Evolutionary conservation across 1,140 invertebrate genomes (phyloP).

Genomic region (Pseudomyrmex dendroicus): DNA sequence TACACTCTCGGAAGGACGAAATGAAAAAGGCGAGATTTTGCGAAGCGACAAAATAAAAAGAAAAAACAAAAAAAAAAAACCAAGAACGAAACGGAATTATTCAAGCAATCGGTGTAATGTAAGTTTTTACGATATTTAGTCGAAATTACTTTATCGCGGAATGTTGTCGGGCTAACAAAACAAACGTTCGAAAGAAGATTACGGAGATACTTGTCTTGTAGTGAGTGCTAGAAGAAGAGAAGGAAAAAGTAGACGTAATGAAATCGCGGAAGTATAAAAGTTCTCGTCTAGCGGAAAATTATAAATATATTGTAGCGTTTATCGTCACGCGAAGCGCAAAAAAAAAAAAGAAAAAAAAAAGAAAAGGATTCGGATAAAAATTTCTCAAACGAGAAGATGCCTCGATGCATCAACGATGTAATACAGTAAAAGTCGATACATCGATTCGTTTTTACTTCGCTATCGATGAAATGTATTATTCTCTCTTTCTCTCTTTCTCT

Average conservation of each 20-base stretch:
- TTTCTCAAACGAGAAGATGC: conserved; percentile 1
- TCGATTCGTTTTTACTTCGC: conserved; percentile 11
- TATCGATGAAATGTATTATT: conserved; percentile 38
- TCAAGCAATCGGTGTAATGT: no score
- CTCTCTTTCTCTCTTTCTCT: neutral
- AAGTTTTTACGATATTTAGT: neutral
- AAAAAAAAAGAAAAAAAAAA: conserved; percentile 5
- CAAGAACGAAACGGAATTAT: neutral
- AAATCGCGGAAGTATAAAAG: conserved; percentile 33
- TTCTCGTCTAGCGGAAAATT: conserved; percentile 13
- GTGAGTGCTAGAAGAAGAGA: neutral
- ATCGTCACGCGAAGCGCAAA: neutral
- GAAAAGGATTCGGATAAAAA: neutral
- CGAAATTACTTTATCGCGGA: neutral
- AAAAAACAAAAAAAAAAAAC: neutral
- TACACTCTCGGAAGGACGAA: conserved; percentile 27
- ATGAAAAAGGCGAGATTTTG: neutral
- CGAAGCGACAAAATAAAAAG: neutral
- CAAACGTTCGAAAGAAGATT: conserved; percentile 20
- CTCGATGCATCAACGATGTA: conserved; percentile 34
- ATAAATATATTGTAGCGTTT: neutral
- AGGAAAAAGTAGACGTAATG: neutral
- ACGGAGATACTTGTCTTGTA: neutral
- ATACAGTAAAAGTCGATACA: conserved; percentile 11
- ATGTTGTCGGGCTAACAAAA: neutral